Conservation (phyloP, 2,888 invertebrate species). For the Diloba caeruleocephala region DNA sequence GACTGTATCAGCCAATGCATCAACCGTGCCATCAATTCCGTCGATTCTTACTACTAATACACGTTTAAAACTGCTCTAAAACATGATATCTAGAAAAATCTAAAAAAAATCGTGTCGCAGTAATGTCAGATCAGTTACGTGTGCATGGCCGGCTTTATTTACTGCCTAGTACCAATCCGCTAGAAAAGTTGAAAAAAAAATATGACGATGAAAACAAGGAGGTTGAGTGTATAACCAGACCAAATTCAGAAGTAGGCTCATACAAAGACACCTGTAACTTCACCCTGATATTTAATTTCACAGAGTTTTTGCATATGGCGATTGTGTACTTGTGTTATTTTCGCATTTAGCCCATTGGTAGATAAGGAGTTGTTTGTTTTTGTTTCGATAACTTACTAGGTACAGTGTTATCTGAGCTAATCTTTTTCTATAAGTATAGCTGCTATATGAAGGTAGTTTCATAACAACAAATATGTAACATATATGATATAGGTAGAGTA, state of each 20-base stretch:
- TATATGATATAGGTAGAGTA: too few relatives aligned
- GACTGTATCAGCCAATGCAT: too few relatives aligned
- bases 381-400: slow-evolving; percentile 49
- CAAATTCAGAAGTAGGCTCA: slow-evolving; percentile 58
- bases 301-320: slow-evolving; percentile 61
- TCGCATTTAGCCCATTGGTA: slow-evolving; percentile 50
- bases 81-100: slow-evolving; percentile 24
- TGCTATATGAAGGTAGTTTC: slow-evolving; percentile 30
- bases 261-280: slow-evolving; percentile 70
- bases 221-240: slow-evolving; percentile 73
- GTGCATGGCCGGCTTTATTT: slow-evolving; percentile 66
- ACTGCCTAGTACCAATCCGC: slow-evolving; percentile 68
- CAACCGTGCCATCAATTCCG: too few relatives aligned
- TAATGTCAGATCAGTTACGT: slow-evolving; percentile 2
- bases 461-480: too few relatives aligned
- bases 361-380: slow-evolving; percentile 66
- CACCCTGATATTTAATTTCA: slow-evolving; percentile 42
- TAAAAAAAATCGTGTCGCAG: slow-evolving; percentile 33
- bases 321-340: slow-evolving; percentile 57
- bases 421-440: slow-evolving; percentile 18
- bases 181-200: slow-evolving; percentile 74
- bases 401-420: slow-evolving; percentile 41
- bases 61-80: background rate
- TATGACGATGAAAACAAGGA: slow-evolving; percentile 81
- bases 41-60: background rate